Evolutionary conservation across 2,113 vertebrate species (phyloP), one percentile per base, ranked within the genome.

Genomic region (Phaethornis superciliosus): DNA sequence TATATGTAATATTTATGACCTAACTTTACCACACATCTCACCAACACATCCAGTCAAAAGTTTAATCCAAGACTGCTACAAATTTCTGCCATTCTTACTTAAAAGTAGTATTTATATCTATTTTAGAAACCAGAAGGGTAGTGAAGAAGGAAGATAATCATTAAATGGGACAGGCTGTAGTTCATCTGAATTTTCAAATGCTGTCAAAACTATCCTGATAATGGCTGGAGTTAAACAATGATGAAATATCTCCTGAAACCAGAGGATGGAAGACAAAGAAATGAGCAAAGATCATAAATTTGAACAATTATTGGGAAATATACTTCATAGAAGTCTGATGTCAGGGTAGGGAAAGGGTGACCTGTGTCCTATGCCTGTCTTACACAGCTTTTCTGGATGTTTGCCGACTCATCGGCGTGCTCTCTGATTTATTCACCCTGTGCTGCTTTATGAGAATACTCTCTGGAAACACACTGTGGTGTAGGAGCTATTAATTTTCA

Each of bases 361-460:
- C 18, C 46, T 1, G 0, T 20, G 35, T 16, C 7, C 9, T 4
- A 0, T 44, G 33, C 5, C 9, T 12, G 7, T 23, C 17, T 2
- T 0, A 10, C 9, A 26, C 9, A 68, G 12, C n/a, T 75, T 65
- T 68, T 35, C 30, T 69, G 12, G 16, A 1, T 1, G 5, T 22
- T 74, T 68, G 8, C 27, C 59, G 10, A 51, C 26, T 47, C 40
- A 37, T 54, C 2, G 2, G 2, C 10, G 15, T 33, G 20, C 15
- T 58, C 23, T 2, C 19, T 49, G 8, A 2, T 7, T 68, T 35
- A 30, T 65, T 59, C 27, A 58, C 3, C 11, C 32, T 21, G 12
- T 40, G 22, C 5, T 65, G 17, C 7, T 67, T 40, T 78, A 9
- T 3, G 7, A 74, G 4, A 33, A 37, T 2, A 56, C 7, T 35